These are phyloP conservation scores for Rhabdomys dilectus DNA, from an alignment of 2,113 vertebrate species.

Conservation along the genomic window DNA sequence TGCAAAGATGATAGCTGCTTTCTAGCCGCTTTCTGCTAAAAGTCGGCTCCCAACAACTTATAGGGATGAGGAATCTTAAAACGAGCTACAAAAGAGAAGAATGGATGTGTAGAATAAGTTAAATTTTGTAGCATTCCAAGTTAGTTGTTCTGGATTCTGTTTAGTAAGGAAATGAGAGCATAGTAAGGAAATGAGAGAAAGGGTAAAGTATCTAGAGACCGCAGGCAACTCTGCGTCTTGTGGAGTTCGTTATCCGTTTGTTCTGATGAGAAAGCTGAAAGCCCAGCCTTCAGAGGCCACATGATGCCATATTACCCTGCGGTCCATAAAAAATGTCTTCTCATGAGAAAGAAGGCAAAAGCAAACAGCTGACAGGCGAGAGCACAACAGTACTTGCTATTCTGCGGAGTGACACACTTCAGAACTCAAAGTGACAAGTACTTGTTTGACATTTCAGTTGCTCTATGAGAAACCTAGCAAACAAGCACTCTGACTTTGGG, in stretches of 20 bases:
- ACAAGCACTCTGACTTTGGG: slow-evolving; percentile 59
- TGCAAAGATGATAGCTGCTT: too few relatives aligned
- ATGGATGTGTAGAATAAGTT: slow-evolving; percentile 9
- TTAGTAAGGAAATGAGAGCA: neutral
- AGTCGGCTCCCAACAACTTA: too few relatives aligned
- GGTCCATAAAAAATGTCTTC: neutral
- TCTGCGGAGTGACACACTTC: slow-evolving; percentile 71
- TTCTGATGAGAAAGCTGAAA: neutral
- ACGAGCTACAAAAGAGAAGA: neutral
- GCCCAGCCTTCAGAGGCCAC: neutral
- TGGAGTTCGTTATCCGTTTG: neutral
- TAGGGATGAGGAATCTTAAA: neutral
- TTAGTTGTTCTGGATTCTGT: slow-evolving; percentile 46
- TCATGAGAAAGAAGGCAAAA: slow-evolving; percentile 32
- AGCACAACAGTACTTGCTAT: slow-evolving; percentile 66
- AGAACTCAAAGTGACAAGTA: slow-evolving; percentile 76
- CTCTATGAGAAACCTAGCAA: slow-evolving; percentile 66
- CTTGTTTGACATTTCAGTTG: slow-evolving; percentile 72
- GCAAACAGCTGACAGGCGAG: neutral
- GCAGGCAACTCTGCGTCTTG: neutral
- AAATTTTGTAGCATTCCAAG: slow-evolving; percentile 26
- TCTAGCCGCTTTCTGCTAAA: too few relatives aligned
- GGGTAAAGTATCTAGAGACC: slow-evolving; percentile 4
- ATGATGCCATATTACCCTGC: neutral
- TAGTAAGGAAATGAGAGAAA: slow-evolving; percentile 37